Percentiles rank a stretch among this genome's conserved stretches.
Evolutionary conservation across 2,888 invertebrate genomes (phyloP).

Genomic region (Trachelus tabidus): DNA sequence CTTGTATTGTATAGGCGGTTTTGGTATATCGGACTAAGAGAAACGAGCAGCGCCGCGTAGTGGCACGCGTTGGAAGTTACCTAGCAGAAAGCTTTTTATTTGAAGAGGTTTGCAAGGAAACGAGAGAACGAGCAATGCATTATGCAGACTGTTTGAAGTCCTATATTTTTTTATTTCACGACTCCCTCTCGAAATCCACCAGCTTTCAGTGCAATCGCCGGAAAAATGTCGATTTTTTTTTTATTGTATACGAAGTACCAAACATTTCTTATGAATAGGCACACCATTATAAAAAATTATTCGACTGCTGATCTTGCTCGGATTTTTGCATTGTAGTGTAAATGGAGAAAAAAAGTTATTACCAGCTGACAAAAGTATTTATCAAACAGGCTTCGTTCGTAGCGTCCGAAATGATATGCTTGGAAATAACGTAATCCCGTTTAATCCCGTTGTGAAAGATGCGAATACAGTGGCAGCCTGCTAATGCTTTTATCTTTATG

Average conservation of each 20-base stretch:
- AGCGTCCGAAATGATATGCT: not conserved
- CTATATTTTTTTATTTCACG: conserved; percentile 40
- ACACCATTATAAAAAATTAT: too few species aligned
- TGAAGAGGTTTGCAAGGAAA: conserved; percentile 42
- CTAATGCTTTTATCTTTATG: conserved; percentile 40
- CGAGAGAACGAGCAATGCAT: conserved; percentile 50
- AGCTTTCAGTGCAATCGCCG: not conserved
- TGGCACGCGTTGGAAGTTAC: conserved; percentile 51
- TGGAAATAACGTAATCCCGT: conserved; percentile 21
- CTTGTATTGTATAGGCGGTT: not conserved
- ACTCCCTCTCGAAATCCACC: conserved; percentile 38
- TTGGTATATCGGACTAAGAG: not conserved
- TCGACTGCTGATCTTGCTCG: too few species aligned
- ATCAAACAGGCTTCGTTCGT: not conserved
- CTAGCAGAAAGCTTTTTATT: conserved; percentile 55
- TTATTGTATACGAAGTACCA: too few species aligned
- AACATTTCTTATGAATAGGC: too few species aligned
- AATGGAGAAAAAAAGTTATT: not conserved
- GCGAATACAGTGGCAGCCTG: conserved; percentile 9
- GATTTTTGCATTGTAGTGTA: too few species aligned
- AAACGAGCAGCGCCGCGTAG: conserved; percentile 5
- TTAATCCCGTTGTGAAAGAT: conserved; percentile 28
- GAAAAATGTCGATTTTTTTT: too few species aligned
- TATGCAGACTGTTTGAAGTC: conserved; percentile 62
- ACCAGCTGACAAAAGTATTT: not conserved